Evolutionary conservation across 2,888 invertebrate species (phyloP).

Genomic region (Candidula unifasciata): DNA sequence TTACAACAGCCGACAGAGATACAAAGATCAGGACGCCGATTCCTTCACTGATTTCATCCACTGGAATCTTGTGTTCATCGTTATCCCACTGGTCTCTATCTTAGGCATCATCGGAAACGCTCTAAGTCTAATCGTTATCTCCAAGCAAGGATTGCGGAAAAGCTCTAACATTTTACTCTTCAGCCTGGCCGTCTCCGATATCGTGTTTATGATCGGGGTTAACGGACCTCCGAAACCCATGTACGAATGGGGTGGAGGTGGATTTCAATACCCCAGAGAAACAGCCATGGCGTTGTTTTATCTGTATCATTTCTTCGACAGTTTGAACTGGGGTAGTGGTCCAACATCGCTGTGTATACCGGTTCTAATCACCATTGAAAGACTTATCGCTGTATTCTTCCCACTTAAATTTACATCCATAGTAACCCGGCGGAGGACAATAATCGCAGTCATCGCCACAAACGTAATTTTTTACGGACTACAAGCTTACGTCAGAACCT

Average conservation of each 20-base stretch:
- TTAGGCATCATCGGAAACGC: constrained; percentile 24
- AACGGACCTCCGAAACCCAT: constrained; percentile 32
- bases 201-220: constrained; percentile 33
- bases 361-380: constrained; percentile 34
- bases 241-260: constrained; percentile 40
- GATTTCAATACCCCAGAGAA: constrained; percentile 22
- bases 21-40: constrained; percentile 16
- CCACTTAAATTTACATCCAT: constrained; percentile 37
- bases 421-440: constrained; percentile 29
- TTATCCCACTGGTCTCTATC: constrained; percentile 23
- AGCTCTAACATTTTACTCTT: constrained; percentile 35
- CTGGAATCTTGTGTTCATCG: constrained; percentile 32
- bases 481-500: constrained; percentile 26
- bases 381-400: constrained; percentile 42
- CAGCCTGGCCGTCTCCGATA: constrained; percentile 29
- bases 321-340: constrained; percentile 38
- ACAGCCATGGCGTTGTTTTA: constrained; percentile 17
- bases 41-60: constrained; percentile 20
- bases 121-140: constrained; percentile 27
- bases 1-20: not conserved
- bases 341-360: constrained; percentile 35
- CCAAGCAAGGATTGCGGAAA: constrained; percentile 31
- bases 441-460: constrained; percentile 6
- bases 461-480: constrained; percentile 4
- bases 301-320: constrained; percentile 44